Evolutionary conservation across 1,140 invertebrate genomes (phyloP), one percentile per base, ranked within the genome.

Genomic region (Drosophila varians): DNA sequence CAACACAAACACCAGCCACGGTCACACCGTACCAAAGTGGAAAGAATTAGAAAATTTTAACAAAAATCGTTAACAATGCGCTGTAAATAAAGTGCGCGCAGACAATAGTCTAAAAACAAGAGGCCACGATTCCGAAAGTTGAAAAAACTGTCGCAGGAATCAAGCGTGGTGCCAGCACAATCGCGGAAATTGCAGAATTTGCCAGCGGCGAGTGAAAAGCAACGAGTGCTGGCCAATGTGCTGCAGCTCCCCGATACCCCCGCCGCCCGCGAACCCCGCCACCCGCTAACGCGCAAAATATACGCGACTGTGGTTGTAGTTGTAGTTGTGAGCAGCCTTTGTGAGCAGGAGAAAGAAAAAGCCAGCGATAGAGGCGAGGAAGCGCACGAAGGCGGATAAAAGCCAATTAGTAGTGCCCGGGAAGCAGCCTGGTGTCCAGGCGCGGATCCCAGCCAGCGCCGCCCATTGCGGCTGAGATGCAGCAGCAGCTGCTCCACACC

Each of bases 401-500:
- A 53, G 61, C 47, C 46, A 66, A 66, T 66, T 66, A 66, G 36
- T 47, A 52, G 61, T n/a, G 19, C 26, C 26, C 26, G 64, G 61
- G 47, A 53, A 68, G 64, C 64, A 53, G 64, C 14, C 18, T 25
- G 14, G 61, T 66, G 47, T 53, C 62, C 61, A 66, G 47, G 38
- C 40, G 16, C 60, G 18, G 14, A 66, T 52, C 45, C 60, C 34
- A 42, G 25, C 45, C 61, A 68, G 60, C 26, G 19, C 16, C 26
- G 21, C 14, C 26, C 8, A 38, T 52, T 66, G 58, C 64, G 64
- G 61, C 36, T 43, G 62, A 52, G 62, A 74, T 74, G 72, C 71
- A 75, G 70, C 61, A 75, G 73, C 73, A 69, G 73, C 71, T 68
- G 72, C 71, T 68, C 62, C 62, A 31, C 36, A 53, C 43, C 42